Conservation (phyloP, 2,113 vertebrate species). For the Leuciscus idus region DNA sequence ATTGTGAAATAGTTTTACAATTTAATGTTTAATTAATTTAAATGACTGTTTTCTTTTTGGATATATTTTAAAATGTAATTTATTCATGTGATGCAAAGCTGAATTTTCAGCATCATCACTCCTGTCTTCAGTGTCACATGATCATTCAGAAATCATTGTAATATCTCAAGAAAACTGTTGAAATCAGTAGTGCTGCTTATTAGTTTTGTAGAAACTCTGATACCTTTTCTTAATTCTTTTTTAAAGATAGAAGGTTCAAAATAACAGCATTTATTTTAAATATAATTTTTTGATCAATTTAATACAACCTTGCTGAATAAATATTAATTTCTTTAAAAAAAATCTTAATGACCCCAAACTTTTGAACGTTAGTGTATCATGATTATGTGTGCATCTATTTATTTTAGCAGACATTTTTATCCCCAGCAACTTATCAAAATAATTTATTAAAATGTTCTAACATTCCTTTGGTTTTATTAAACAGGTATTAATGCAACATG, state of each 20-base stretch:
- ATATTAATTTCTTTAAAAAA: neutral
- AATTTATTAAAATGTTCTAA: neutral
- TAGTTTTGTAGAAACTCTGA: too few species aligned
- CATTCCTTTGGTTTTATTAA: slow-evolving; percentile 12
- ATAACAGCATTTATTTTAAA: neutral
- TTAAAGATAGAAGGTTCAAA: neutral
- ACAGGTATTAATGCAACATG: slow-evolving; percentile 3
- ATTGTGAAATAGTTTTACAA: neutral
- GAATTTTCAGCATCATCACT: too few species aligned
- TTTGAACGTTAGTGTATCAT: neutral
- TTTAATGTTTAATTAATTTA: neutral
- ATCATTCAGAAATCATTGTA: neutral
- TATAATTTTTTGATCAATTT: too few species aligned
- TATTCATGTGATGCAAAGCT: neutral
- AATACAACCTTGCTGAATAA: too few species aligned
- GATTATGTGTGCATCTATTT: neutral
- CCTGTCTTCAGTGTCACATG: neutral
- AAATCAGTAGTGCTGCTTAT: too few species aligned
- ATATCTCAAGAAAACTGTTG: neutral
- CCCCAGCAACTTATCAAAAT: neutral
- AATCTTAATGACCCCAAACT: neutral
- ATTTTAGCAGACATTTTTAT: slow-evolving; percentile 1
- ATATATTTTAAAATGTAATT: neutral
- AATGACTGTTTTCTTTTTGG: neutral
- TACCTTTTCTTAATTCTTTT: neutral